These are phyloP conservation scores for Cheilinus undulatus DNA, from an alignment of 2,113 vertebrate genomes.

Conservation along the genomic window DNA sequence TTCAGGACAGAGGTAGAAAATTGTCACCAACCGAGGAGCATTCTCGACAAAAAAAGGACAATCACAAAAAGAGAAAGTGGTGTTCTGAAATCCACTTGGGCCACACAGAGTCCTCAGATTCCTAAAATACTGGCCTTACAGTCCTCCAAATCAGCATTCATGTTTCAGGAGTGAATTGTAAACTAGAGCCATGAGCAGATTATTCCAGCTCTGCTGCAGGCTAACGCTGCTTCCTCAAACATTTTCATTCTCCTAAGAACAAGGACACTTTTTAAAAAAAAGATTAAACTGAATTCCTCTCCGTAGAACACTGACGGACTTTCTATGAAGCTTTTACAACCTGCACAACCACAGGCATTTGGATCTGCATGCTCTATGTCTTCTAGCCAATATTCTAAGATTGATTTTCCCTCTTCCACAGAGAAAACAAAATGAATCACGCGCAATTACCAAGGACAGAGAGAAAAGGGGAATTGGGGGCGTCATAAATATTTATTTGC, in stretches of 20 bases:
- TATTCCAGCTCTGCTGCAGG: not conserved
- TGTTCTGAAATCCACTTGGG: not conserved
- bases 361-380: conserved; percentile 73
- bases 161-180: conserved; percentile 4
- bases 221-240: conserved; percentile 38
- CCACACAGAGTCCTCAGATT: not conserved
- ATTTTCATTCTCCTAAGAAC: conserved; percentile 32
- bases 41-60: conserved; percentile 6
- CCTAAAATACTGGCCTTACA: not conserved
- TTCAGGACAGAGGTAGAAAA: conserved; percentile 12
- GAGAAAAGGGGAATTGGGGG: conserved; percentile 69
- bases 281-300: conserved; percentile 56
- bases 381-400: conserved; percentile 75
- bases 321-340: conserved; percentile 54
- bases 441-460: conserved; percentile 80
- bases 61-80: not conserved
- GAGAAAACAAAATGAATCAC: conserved; percentile 83
- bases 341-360: conserved; percentile 51
- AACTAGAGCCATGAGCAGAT: not conserved
- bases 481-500: conserved; percentile 87
- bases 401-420: conserved; percentile 80
- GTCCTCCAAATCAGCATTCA: not conserved
- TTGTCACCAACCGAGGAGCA: not conserved
- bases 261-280: conserved; percentile 27
- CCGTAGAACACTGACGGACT: conserved; percentile 47